Conservation (phyloP, 2,113 vertebrate species). For the Solenodon paradoxus region DNA sequence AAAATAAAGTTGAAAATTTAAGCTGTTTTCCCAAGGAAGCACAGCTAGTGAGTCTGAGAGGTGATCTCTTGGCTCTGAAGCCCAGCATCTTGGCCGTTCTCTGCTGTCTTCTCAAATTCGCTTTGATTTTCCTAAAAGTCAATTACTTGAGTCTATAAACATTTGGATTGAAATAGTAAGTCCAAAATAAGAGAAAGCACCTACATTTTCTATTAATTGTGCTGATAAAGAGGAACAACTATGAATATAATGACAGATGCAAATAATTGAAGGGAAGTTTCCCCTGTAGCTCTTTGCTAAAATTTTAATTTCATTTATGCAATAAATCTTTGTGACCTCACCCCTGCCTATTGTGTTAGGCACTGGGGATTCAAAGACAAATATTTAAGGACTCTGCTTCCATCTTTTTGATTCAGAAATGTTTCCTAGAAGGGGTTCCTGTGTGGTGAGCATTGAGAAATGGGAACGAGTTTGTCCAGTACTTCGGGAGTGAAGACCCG, state of each 20-base stretch:
- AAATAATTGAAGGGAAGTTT: background rate
- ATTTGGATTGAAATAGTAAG: background rate
- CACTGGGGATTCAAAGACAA: background rate
- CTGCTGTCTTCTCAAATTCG: background rate
- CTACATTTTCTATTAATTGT: background rate
- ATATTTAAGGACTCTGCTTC: background rate
- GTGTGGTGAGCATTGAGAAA: background rate
- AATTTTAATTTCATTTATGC: background rate
- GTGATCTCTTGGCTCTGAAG: background rate
- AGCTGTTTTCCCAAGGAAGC: background rate
- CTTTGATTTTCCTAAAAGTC: background rate
- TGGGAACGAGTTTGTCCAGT: background rate
- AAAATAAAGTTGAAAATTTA: background rate
- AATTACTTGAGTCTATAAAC: background rate
- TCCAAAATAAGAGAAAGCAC: background rate
- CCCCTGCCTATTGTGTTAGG: background rate
- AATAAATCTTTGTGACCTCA: background rate
- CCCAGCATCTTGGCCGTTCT: background rate
- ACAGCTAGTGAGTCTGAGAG: background rate
- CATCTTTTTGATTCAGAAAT: background rate
- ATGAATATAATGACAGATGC: background rate
- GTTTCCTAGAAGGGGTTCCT: background rate
- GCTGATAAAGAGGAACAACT: background rate
- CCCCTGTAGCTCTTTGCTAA: background rate
- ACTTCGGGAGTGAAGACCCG: too few relatives aligned